Evolutionary conservation across 2,888 invertebrate genomes (phyloP).

Genomic region (Leptinotarsa haldemani): DNA sequence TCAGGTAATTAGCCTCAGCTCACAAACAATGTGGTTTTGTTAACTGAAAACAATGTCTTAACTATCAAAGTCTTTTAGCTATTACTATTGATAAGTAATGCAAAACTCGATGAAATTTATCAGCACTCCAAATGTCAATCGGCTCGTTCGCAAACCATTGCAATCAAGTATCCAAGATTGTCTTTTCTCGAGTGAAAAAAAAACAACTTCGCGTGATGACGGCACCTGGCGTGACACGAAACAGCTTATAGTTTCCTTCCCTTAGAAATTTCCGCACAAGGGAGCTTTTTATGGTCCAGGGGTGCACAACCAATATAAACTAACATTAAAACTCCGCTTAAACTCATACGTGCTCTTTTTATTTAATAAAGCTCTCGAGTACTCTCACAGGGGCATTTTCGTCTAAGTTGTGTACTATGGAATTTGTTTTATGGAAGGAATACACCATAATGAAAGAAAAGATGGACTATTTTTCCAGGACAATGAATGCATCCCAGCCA

Average conservation of each 20-base stretch:
- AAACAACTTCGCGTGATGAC: conserved; percentile 21
- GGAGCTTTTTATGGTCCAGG: conserved; percentile 24
- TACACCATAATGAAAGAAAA: not conserved
- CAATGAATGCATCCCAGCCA: not conserved
- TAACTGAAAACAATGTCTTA: too few relatives aligned
- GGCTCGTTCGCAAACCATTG: not conserved
- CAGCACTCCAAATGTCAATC: not conserved
- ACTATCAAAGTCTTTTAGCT: too few relatives aligned
- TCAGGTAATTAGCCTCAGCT: too few relatives aligned
- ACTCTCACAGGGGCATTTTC: conserved; percentile 21
- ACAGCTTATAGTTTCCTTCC: conserved; percentile 24
- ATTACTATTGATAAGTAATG: too few relatives aligned
- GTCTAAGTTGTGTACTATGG: not conserved
- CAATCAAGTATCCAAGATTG: conserved; percentile 6
- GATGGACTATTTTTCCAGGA: not conserved
- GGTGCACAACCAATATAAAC: conserved; percentile 19
- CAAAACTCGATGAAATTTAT: too few relatives aligned
- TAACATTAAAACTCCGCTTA: conserved; percentile 51
- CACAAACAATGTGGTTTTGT: too few relatives aligned
- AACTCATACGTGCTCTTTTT: conserved; percentile 52
- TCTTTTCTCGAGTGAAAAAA: conserved; percentile 3
- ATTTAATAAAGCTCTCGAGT: conserved; percentile 49
- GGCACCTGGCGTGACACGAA: conserved; percentile 20
- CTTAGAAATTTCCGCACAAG: conserved; percentile 23
- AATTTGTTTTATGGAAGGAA: not conserved